These are phyloP conservation scores for Grammomys surdaster DNA, from an alignment of 2,113 vertebrate genomes.

Conservation along the genomic window DNA sequence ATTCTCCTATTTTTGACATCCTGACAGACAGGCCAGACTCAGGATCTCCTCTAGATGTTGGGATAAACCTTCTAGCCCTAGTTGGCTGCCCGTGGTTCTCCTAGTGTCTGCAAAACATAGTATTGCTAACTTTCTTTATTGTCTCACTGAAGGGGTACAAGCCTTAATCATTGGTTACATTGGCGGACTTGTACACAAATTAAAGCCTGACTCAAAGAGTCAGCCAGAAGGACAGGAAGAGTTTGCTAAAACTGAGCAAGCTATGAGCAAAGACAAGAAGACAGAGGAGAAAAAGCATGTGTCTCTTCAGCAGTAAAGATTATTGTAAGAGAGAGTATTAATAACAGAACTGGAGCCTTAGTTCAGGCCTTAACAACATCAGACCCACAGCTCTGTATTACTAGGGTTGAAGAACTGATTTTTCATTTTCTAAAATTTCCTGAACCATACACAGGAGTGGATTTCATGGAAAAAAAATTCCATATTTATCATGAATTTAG, in stretches of 20 bases:
- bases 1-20: conserved; percentile 54
- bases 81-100: conserved; percentile 67
- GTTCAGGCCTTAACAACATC: conserved; percentile 94
- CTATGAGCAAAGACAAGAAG: conserved; percentile 85
- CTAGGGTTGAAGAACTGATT: conserved; percentile 95
- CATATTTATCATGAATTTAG: conserved; percentile 90
- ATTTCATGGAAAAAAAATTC: conserved; percentile 94
- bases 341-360: conserved; percentile 95
- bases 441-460: conserved; percentile 92
- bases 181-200: conserved; percentile 92
- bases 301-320: conserved; percentile 96
- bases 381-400: conserved; percentile 93
- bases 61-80: conserved; percentile 58
- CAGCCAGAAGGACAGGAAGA: conserved; percentile 81
- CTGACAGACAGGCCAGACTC: conserved; percentile 62
- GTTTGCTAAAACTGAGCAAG: conserved; percentile 82
- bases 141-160: conserved; percentile 93
- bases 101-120: conserved; percentile 89
- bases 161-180: conserved; percentile 88
- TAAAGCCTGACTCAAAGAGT: conserved; percentile 72
- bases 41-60: conserved; percentile 35
- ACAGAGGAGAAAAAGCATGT: conserved; percentile 92
- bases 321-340: conserved; percentile 96
- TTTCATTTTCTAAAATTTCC: conserved; percentile 97
- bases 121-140: conserved; percentile 93